Percentiles rank a stretch among this genome's conserved stretches.
phyloP scores from a whole-genome alignment of 2,797 vertebrate species.

The Picus viridis region DNA sequence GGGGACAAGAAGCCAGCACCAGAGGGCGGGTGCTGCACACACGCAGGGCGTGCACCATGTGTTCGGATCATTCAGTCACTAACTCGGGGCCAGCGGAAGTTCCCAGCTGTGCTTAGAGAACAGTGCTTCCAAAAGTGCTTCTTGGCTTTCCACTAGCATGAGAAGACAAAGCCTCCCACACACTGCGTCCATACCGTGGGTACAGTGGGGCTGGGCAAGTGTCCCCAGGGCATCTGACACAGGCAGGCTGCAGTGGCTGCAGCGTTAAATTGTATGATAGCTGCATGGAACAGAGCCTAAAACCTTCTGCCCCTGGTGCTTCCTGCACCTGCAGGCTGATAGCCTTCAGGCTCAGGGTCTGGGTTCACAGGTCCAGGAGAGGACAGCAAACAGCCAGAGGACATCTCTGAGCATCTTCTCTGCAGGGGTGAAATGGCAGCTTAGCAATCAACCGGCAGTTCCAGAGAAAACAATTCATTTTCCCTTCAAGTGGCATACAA shows the following conservation, averaged over 20 bases:
- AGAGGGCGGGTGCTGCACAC: neutral
- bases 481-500: neutral
- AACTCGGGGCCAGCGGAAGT: neutral
- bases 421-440: neutral
- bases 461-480: slow-evolving; percentile 16
- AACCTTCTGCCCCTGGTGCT: neutral
- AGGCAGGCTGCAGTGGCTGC: too few species aligned
- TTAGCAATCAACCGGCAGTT: slow-evolving; percentile 13
- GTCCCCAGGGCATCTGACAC: accelerated
- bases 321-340: neutral
- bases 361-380: neutral
- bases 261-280: neutral
- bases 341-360: neutral
- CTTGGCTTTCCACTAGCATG: neutral
- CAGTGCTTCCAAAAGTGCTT: neutral
- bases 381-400: neutral
- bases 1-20: neutral
- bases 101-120: neutral
- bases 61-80: neutral
- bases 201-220: accelerated
- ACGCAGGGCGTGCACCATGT: accelerated
- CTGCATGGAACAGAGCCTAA: neutral
- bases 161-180: neutral
- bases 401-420: neutral
- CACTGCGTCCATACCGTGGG: accelerated